These are phyloP conservation scores for Pollenia labialis DNA, from an alignment of 2,888 invertebrate species.

Conservation along the genomic window DNA sequence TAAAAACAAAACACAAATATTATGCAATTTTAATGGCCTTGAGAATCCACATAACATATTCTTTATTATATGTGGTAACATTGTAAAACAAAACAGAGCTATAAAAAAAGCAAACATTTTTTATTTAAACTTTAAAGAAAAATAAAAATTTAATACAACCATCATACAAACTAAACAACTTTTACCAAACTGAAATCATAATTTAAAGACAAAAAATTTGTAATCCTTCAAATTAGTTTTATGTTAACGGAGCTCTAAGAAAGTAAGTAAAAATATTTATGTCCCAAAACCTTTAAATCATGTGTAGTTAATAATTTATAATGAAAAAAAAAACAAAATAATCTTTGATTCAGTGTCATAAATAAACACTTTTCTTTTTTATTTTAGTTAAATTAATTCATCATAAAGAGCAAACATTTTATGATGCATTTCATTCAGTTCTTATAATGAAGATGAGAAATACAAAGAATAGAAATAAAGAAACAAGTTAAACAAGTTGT, in stretches of 20 bases:
- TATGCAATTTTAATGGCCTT: conserved; percentile 48
- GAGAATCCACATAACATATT: conserved; percentile 11
- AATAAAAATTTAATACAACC: not conserved
- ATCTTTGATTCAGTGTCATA: not conserved
- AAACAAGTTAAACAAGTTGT: not conserved
- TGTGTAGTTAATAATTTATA: not conserved
- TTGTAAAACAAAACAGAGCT: not conserved
- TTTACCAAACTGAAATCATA: not conserved
- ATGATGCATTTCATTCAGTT: conserved; percentile 53
- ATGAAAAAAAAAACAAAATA: too few relatives aligned
- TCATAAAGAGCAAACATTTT: conserved; percentile 31
- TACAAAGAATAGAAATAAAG: not conserved
- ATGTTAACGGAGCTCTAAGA: too few relatives aligned
- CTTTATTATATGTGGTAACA: not conserved
- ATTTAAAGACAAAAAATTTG: not conserved
- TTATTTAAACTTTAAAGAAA: not conserved
- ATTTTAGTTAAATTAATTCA: conserved; percentile 10
- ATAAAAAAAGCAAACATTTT: not conserved
- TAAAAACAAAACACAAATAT: conserved; percentile 24
- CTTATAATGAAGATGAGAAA: conserved; percentile 11
- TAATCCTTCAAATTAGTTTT: too few relatives aligned
- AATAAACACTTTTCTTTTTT: not conserved
- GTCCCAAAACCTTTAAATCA: too few relatives aligned
- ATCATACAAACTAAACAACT: not conserved
- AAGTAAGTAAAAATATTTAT: too few relatives aligned